A percentile compares a stretch with the other conserved stretches of the same genome.
Evolutionary conservation across 1,140 invertebrate genomes (phyloP).

Genomic region (Lepeophtheirus salmonis): DNA sequence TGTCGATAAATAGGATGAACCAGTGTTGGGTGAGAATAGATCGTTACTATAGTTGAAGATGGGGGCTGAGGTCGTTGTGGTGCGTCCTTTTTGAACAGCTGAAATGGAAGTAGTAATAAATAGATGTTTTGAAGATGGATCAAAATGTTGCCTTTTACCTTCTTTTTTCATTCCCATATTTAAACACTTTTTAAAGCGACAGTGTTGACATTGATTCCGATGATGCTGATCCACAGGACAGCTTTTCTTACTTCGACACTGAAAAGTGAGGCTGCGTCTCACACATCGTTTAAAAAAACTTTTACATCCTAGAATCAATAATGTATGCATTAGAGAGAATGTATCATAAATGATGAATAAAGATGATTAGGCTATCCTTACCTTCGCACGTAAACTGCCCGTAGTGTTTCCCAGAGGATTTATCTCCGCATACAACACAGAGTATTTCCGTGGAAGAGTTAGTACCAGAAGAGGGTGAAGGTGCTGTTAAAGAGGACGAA

Average conservation of each 20-base stretch:
- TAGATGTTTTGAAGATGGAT: neutral
- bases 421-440: conserved; percentile 97
- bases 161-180: conserved; percentile 99
- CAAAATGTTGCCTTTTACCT: conserved; percentile 45
- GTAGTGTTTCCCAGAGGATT: conserved; percentile 95
- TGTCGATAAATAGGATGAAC: conserved; percentile 74
- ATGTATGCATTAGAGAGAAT: no score
- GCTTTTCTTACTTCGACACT: conserved; percentile 84
- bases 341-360: no score
- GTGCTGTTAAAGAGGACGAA: neutral
- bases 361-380: no score
- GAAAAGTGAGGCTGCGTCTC: conserved; percentile 85
- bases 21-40: conserved; percentile 20
- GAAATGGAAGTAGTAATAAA: conserved; percentile 33
- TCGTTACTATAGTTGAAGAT: conserved; percentile 3
- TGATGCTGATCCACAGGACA: conserved; percentile 98
- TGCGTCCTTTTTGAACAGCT: conserved; percentile 91
- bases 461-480: neutral
- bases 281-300: conserved; percentile 97
- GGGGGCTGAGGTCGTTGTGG: conserved; percentile 48
- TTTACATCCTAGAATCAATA: conserved; percentile 80
- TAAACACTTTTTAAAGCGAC: conserved; percentile 93
- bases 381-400: conserved; percentile 98
- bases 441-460: conserved; percentile 60
- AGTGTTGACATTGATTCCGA: conserved; percentile 96